A percentile compares a stretch with the other conserved stretches of the same genome.
Conservation (phyloP, 1,140 invertebrate species). For the Argopecten irradians region DNA sequence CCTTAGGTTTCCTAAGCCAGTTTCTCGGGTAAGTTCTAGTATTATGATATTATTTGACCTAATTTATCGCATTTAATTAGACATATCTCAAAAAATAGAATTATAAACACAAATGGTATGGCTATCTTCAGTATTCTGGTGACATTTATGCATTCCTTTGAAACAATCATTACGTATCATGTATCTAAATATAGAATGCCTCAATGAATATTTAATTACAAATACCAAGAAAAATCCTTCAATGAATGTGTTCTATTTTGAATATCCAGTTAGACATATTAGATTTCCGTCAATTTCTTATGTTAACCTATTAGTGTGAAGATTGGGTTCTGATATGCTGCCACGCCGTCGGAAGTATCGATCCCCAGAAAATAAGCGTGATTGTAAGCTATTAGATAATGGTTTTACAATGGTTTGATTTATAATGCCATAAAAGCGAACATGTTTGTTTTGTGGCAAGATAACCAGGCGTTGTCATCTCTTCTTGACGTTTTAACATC, state of each 20-base stretch:
- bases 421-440: neutral
- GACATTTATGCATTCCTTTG: too few species aligned
- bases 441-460: neutral
- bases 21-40: too few species aligned
- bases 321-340: neutral
- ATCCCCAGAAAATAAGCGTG: neutral
- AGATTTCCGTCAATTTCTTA: neutral
- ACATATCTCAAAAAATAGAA: too few species aligned
- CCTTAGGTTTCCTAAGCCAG: too few species aligned
- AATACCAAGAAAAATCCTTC: too few species aligned
- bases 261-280: neutral
- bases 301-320: neutral
- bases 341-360: neutral
- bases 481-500: neutral
- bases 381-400: neutral
- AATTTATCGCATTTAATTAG: too few species aligned
- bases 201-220: too few species aligned
- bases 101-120: too few species aligned
- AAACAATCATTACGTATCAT: too few species aligned
- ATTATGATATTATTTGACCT: too few species aligned
- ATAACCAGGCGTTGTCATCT: neutral
- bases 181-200: too few species aligned
- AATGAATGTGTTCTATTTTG: neutral
- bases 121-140: too few species aligned
- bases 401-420: slow-evolving; percentile 5